Conservation (phyloP, 2,797 vertebrate species). For the Lutjanus argentimaculatus region DNA sequence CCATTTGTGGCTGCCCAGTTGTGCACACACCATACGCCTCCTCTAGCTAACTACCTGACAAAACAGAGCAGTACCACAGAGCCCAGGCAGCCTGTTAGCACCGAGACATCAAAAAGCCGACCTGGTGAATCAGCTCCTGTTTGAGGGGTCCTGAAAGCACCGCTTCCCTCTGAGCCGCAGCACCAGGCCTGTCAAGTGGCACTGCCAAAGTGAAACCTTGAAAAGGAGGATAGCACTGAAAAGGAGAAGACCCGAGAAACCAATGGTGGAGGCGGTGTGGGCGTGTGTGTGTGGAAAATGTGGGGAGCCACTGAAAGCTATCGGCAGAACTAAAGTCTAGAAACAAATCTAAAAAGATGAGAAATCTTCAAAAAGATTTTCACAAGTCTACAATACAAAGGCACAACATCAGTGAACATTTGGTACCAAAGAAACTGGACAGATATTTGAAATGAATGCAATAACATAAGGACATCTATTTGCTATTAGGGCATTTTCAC, state of each 20-base stretch:
- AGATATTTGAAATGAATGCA: neutral
- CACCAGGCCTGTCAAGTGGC: constrained; percentile 45
- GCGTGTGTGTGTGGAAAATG: constrained; percentile 24
- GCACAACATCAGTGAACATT: neutral
- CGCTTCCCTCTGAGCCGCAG: constrained; percentile 38
- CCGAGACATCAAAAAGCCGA: constrained; percentile 46
- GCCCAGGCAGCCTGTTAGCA: constrained; percentile 41
- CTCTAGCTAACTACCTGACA: constrained; percentile 69
- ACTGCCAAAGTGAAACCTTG: constrained; percentile 25
- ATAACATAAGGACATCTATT: no score
- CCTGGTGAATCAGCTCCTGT: constrained; percentile 41
- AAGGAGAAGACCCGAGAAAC: constrained; percentile 20
- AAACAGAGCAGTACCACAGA: constrained; percentile 39
- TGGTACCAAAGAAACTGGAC: neutral
- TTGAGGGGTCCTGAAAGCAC: constrained; percentile 51
- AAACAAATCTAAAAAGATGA: neutral
- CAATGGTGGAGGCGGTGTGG: constrained; percentile 24
- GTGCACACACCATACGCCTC: constrained; percentile 26
- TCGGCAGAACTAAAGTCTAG: neutral
- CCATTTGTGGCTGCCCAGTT: constrained; percentile 51
- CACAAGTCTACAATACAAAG: neutral
- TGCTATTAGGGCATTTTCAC: no score
- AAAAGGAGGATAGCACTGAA: constrained; percentile 13
- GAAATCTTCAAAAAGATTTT: neutral
- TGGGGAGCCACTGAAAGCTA: constrained; percentile 4